Percentiles rank a stretch among this genome's conserved stretches.
These are phyloP conservation scores for Acrobeloides nanus DNA, from an alignment of 2,888 invertebrate species.

Conservation along the genomic window DNA sequence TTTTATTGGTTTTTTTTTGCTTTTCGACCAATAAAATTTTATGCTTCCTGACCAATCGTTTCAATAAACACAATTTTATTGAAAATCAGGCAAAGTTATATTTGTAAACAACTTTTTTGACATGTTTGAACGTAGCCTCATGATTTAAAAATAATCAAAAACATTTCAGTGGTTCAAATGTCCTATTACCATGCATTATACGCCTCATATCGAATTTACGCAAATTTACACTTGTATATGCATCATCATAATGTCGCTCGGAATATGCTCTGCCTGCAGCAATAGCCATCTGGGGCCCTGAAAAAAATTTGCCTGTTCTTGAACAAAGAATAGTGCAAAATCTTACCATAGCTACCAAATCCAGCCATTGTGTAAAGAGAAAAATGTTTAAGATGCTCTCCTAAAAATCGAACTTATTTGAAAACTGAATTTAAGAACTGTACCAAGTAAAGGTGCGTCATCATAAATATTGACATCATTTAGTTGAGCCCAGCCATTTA, in stretches of 20 bases:
- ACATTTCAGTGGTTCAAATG: constrained; percentile 21
- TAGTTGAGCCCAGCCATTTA: constrained; percentile 72
- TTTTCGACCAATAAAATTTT: too few relatives aligned
- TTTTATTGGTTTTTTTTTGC: too few relatives aligned
- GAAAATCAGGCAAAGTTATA: too few relatives aligned
- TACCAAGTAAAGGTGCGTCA: constrained; percentile 84
- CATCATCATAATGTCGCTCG: constrained; percentile 74
- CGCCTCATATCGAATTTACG: constrained; percentile 48
- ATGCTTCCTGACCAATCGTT: too few relatives aligned
- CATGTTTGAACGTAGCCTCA: too few relatives aligned
- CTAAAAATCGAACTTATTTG: too few relatives aligned
- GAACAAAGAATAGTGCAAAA: constrained; percentile 4
- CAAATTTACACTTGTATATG: constrained; percentile 58
- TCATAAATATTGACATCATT: constrained; percentile 87
- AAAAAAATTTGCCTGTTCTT: constrained; percentile 10
- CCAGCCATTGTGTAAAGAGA: constrained; percentile 83
- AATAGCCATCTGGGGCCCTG: constrained; percentile 68
- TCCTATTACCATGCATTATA: constrained; percentile 26
- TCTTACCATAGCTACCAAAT: constrained; percentile 71
- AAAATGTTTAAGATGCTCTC: constrained; percentile 65
- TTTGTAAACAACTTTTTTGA: too few relatives aligned
- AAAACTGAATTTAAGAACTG: too few relatives aligned
- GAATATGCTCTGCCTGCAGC: constrained; percentile 74
- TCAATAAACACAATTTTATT: too few relatives aligned
- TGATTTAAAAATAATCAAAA: too few relatives aligned